Conservation (phyloP, 1,140 invertebrate genomes). For the Conus betulinus region DNA sequence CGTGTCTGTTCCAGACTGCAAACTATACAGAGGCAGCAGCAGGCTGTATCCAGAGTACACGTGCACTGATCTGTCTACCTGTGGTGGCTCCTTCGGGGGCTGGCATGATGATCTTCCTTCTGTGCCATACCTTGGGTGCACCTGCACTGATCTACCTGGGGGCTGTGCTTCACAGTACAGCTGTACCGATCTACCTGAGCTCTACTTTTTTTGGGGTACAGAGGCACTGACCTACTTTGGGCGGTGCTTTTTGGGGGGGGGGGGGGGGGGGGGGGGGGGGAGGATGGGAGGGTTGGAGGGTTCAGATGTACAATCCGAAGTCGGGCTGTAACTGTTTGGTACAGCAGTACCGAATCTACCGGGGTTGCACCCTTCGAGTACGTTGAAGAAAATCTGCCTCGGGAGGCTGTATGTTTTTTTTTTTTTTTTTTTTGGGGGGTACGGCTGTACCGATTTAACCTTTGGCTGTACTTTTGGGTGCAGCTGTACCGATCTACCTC, state of each 20-base stretch:
- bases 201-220: background rate
- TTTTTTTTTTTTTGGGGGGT: background rate
- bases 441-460: background rate
- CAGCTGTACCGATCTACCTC: slow-evolving; percentile 9
- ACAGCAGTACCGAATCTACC: too few species aligned
- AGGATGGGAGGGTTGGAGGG: too few species aligned
- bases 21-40: background rate
- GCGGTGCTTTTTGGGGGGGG: too few species aligned
- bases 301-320: too few species aligned
- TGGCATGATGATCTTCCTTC: background rate
- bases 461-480: background rate
- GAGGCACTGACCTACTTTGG: background rate
- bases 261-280: too few species aligned
- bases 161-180: background rate
- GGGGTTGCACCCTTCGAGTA: too few species aligned
- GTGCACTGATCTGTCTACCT: background rate
- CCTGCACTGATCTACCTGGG: background rate
- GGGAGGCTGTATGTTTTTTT: too few species aligned
- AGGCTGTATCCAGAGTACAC: background rate
- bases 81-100: too few species aligned
- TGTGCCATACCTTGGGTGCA: background rate
- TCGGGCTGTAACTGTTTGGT: too few species aligned
- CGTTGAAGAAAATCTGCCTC: too few species aligned
- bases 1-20: background rate
- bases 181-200: background rate